Evolutionary conservation across 2,888 invertebrate genomes (phyloP), one percentile per base, ranked within the genome.

Genomic region (Slavum lentiscoides): DNA sequence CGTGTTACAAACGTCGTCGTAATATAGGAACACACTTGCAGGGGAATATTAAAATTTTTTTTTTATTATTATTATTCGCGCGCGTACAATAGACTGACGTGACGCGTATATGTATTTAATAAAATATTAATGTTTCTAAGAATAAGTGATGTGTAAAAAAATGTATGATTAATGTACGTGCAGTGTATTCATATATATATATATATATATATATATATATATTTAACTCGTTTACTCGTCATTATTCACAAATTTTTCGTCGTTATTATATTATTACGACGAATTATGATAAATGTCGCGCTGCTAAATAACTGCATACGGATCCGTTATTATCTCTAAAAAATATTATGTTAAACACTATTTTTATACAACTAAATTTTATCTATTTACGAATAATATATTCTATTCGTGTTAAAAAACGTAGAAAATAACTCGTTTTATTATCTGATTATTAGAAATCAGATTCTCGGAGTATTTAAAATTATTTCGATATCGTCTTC

Each of bases 41-140:
- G 9, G 43, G 30, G 0, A 43, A 43, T 43, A 43, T 43, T 43
- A 9, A 43, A 43, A 43, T 43, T 2, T 43, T 49, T 43, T 2
- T 43, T 49, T 49, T 13, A 49, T 49, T 49, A 13, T 49, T 49
- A 43, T 43, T 43, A 43, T 43, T 11, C 43, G 43, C 13, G 49
- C 49, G 49, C 13, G 9, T 43, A 49, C 49, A 15, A 19, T 9
- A 30, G 67, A 30, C 30, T 21, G 23, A 53, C 68, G 4, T 23
- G 68, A 68, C 23, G 30, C 30, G n/a, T 74, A 74, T 13, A 59
- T 59, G 17, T 61, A 43, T 64, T 74, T 64, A 74, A 59, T 72
- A 43, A 62, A 30, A 74, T 21, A 37, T 55, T 64, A 64, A 74
- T 19, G 30, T 30, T 74, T 53, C 19, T 17, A 53, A 8, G 30